Percentiles rank a stretch among this genome's conserved stretches.
phyloP scores from a whole-genome alignment of 2,797 vertebrate genomes.

The Gadopsis marmoratus region DNA sequence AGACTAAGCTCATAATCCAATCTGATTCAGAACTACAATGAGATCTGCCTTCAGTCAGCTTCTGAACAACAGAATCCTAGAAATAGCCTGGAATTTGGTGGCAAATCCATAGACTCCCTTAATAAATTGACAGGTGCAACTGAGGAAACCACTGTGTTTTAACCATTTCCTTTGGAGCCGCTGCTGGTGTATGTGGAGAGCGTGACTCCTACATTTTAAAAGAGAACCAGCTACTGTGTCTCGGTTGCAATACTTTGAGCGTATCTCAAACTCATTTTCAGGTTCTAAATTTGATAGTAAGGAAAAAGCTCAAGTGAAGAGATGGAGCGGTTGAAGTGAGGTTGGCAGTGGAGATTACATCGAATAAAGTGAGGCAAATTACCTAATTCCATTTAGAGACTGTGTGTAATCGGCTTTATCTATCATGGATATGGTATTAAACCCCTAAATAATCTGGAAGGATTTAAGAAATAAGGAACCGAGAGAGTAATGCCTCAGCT shows the following conservation, averaged over 20 bases:
- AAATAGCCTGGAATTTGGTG: slow-evolving; percentile 43
- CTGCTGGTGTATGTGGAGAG: background rate
- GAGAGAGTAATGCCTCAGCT: slow-evolving; percentile 24
- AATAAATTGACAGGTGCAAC: slow-evolving; percentile 33
- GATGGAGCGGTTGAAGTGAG: slow-evolving; percentile 23
- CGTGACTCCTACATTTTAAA: slow-evolving; percentile 16
- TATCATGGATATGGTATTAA: slow-evolving; percentile 64
- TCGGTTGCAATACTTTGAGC: background rate
- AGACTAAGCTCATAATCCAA: slow-evolving; percentile 75
- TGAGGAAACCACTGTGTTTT: slow-evolving; percentile 18
- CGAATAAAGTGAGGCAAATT: slow-evolving; percentile 67
- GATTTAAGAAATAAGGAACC: slow-evolving; percentile 50
- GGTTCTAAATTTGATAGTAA: slow-evolving; percentile 9
- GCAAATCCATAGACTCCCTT: slow-evolving; percentile 45
- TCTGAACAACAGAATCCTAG: slow-evolving; percentile 41
- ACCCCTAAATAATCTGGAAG: slow-evolving; percentile 66
- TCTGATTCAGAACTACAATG: slow-evolving; percentile 70
- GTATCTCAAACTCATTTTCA: background rate
- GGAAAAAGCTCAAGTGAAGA: slow-evolving; percentile 26
- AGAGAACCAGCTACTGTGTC: background rate
- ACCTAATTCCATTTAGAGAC: slow-evolving; percentile 72
- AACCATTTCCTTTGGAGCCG: background rate
- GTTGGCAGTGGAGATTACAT: slow-evolving; percentile 53
- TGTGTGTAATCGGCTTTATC: slow-evolving; percentile 76
- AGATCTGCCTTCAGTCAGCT: slow-evolving; percentile 54